Percentiles rank a stretch among this genome's conserved stretches.
Conservation (phyloP, 2,797 vertebrate species). For the Peromyscus aztecus region DNA sequence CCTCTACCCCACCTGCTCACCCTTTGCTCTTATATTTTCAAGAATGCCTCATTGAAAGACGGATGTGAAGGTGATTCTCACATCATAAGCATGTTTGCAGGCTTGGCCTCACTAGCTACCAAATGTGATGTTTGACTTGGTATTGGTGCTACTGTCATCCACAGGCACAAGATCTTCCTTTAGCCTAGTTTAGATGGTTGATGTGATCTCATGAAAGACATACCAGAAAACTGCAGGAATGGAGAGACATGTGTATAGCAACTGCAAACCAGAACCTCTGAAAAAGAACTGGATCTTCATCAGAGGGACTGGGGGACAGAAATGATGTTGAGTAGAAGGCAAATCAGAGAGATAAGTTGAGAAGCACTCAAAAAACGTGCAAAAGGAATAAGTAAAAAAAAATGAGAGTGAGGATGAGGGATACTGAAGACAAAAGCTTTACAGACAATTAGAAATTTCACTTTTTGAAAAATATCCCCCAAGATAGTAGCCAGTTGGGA, state of each 20-base stretch:
- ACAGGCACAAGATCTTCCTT: slow-evolving; percentile 26
- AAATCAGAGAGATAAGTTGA: neutral
- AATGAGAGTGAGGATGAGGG: neutral
- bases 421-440: slow-evolving; percentile 31
- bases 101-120: neutral
- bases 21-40: neutral
- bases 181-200: neutral
- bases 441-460: slow-evolving; percentile 21
- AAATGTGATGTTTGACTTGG: slow-evolving; percentile 18
- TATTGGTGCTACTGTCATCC: neutral
- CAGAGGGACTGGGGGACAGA: neutral
- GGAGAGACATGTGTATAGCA: neutral
- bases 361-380: slow-evolving; percentile 10
- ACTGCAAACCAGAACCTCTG: neutral
- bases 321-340: neutral
- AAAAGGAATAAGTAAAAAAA: neutral
- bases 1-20: neutral
- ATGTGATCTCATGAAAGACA: slow-evolving; percentile 17
- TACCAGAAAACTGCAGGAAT: neutral
- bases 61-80: neutral
- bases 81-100: neutral
- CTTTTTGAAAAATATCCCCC: slow-evolving; percentile 29
- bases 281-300: slow-evolving; percentile 56
- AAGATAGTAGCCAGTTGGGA: slow-evolving; percentile 22
- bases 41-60: neutral